Conservation (phyloP, 2,888 invertebrate genomes). For the Cylindroiulus punctatus region DNA sequence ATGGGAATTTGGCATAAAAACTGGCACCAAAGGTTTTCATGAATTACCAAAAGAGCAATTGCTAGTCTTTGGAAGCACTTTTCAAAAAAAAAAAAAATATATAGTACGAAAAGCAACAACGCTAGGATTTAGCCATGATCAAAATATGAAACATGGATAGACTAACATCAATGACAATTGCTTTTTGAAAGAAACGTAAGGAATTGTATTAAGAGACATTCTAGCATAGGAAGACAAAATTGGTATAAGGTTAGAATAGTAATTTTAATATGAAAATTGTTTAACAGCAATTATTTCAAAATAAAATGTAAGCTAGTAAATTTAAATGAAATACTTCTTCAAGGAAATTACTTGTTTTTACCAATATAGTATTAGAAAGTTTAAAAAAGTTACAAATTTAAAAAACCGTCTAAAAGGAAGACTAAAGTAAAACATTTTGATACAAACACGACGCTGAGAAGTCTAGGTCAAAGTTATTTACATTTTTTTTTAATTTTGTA, state of each 20-base stretch:
- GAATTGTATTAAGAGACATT: neutral
- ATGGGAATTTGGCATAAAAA: constrained; percentile 1
- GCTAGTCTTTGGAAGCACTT: neutral
- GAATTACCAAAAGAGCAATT: neutral
- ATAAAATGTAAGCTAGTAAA: neutral
- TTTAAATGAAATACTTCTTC: neutral
- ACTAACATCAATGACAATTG: neutral
- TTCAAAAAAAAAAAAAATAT: neutral
- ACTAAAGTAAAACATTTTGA: neutral
- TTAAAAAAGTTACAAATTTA: neutral
- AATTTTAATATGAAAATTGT: neutral
- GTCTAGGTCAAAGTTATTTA: neutral
- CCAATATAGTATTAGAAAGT: neutral
- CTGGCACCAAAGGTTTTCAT: neutral
- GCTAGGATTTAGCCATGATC: neutral
- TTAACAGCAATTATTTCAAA: neutral
- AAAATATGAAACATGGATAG: neutral
- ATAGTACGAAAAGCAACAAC: neutral
- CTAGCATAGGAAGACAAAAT: neutral
- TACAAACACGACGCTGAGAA: neutral
- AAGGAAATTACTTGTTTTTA: neutral
- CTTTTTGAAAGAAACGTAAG: neutral
- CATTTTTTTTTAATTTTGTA: too few species aligned
- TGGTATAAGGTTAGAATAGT: neutral
- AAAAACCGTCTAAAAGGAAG: neutral